These are phyloP conservation scores for Eciton burchellii DNA, from an alignment of 1,140 invertebrate species.

Conservation along the genomic window DNA sequence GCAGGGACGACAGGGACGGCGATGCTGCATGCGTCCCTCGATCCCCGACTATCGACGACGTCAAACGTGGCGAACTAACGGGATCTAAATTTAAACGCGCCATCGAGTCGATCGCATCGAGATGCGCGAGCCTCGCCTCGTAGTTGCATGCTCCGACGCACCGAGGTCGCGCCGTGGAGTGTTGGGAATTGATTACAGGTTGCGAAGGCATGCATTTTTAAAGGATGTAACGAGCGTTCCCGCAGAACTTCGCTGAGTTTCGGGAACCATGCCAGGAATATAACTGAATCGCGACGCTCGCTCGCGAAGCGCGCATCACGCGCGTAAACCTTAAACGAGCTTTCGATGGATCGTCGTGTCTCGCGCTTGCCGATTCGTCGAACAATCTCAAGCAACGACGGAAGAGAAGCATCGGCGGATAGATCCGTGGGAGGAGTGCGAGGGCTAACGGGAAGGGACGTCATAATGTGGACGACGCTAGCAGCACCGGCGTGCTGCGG, in stretches of 20 bases:
- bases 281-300: not conserved
- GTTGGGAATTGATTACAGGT: not conserved
- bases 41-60: not conserved
- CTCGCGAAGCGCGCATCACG: no score
- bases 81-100: constrained; percentile 38
- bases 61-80: not conserved
- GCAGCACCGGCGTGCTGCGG: constrained; percentile 68
- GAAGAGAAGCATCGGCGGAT: constrained; percentile 27
- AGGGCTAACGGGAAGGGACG: not conserved
- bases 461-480: constrained; percentile 45
- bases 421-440: not conserved
- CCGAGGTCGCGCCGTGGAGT: not conserved
- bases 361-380: constrained; percentile 9
- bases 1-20: not conserved
- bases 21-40: not conserved
- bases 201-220: not conserved
- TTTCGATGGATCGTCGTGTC: not conserved
- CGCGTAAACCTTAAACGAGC: no score
- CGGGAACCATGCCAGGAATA: not conserved
- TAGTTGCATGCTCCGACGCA: no score
- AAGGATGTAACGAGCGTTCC: not conserved
- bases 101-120: not conserved
- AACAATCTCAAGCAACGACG: constrained; percentile 20
- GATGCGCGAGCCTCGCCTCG: no score
- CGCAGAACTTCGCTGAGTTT: no score